Evolutionary conservation across 2,113 vertebrate genomes (phyloP), one percentile per base, ranked within the genome.

Genomic region (Trematomus loennbergii): DNA sequence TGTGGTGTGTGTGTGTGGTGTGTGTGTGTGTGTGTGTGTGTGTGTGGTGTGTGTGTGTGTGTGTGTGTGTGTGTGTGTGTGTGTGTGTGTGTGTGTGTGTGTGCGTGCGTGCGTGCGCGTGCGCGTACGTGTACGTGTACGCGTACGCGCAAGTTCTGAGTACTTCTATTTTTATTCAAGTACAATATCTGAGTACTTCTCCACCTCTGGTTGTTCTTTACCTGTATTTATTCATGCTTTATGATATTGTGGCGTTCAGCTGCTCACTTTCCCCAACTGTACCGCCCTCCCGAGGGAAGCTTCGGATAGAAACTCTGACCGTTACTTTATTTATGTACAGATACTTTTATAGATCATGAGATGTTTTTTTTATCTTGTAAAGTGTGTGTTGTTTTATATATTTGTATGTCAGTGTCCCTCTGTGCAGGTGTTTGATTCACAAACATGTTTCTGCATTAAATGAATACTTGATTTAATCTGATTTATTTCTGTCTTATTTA

Each of bases 191-290:
- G n/a, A n/a, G n/a, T n/a, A n/a, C n/a, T n/a, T n/a, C n/a, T n/a
- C n/a, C n/a, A n/a, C n/a, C n/a, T n/a, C n/a, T n/a, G n/a, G n/a
- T n/a, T n/a, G n/a, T n/a, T n/a, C n/a, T n/a, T n/a, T n/a, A n/a
- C n/a, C n/a, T n/a, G n/a, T n/a, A n/a, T n/a, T n/a, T n/a, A n/a
- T n/a, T n/a, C n/a, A n/a, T n/a, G n/a, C n/a, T n/a, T n/a, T n/a
- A n/a, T n/a, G n/a, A n/a, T n/a, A n/a, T n/a, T n/a, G n/a, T n/a
- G 85, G 95, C 88, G 94, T 98, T 40, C 97, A 98, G 89, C 96
- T 98, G 92, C 96, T 97, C 95, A 95, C 96, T 90, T 98, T 98
- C 93, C 97, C 97, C 93, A 97, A 96, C 95, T 94, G 91, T 97
- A 98, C 96, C 85, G 96, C 89, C 97, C 97, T 91, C 97, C 97